Conservation (phyloP, 1,140 invertebrate genomes). For the Sitobion miscanthi region DNA sequence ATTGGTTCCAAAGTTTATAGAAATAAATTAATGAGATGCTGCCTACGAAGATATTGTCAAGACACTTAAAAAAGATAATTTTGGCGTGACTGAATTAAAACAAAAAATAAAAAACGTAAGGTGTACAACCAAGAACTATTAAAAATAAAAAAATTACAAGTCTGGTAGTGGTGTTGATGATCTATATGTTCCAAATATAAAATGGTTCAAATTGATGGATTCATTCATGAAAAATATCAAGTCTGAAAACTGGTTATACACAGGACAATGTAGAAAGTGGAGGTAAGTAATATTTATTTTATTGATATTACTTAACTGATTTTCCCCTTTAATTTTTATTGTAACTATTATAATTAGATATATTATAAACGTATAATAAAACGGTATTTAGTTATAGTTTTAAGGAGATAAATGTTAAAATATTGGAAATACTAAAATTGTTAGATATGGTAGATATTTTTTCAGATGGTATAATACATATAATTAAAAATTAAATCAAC, state of each 20-base stretch:
- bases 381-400: no score
- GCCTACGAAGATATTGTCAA: constrained; percentile 51
- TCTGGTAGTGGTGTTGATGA: constrained; percentile 51
- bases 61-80: constrained; percentile 49
- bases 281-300: constrained; percentile 32
- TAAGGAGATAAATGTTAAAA: no score
- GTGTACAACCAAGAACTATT: constrained; percentile 49
- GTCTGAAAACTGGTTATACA: constrained; percentile 31
- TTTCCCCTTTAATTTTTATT: no score
- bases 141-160: constrained; percentile 51
- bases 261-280: constrained; percentile 42
- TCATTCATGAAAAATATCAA: constrained; percentile 52
- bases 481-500: no score
- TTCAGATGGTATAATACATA: no score
- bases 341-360: no score
- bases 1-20: constrained; percentile 48
- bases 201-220: constrained; percentile 53
- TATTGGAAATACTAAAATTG: no score
- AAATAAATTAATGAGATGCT: constrained; percentile 47
- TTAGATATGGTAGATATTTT: no score
- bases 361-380: no score
- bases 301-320: background rate
- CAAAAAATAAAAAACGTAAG: constrained; percentile 57
- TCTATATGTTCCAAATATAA: constrained; percentile 48
- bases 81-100: constrained; percentile 50